Base-by-base conservation (phyloP, 2,888 invertebrate genomes). In the Apamea monoglypha region DNA sequence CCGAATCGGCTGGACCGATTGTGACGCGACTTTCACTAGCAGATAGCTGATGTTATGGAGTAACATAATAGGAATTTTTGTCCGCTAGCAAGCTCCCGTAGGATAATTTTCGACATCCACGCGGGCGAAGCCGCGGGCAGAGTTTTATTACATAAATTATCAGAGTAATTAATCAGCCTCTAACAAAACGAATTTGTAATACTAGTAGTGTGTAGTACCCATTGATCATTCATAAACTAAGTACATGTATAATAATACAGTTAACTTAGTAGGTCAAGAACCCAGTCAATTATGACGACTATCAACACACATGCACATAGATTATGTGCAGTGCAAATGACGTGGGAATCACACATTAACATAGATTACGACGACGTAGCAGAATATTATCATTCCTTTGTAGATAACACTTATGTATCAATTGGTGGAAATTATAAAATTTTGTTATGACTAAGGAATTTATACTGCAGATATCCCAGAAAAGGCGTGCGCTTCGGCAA, bases 231-330 rank as follows among this genome's bases (percentile, higher is more conserved):
- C 21, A 63, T 47, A 63, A 72, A 40, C 32, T 25, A 70, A 32
- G 70, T 71, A 47, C 16, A 47, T 70, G 44, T 29, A 74, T 50
- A 76, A 75, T 78, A 73, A 76, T 61, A 74, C 71, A 72, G 74
- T 72, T 74, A 66, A 61, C 71, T 83, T 40, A 80, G 83, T 86
- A 83, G 86, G 84, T 85, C 84, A 85, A 86, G 86, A 83, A 36
- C 86, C 47, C n/a, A 61, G 74, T 53, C 74, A 78, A 81, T 83
- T 86, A 36, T 74, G 53, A 78, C 63, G 73, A 74, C 66, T 79
- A 25, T 21, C 50, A 12, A 80, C 63, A 68, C 40, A 78, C 56
- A 61, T 71, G 36, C n/a, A 69, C 21, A 69, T 44, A 71, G 21
- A 59, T 21, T 71, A 70, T 29, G 14, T 56, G 36, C 61, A 40